Base-by-base conservation (phyloP, 92 coral and sea anemone species). In the Actinernus sp. region DNA sequence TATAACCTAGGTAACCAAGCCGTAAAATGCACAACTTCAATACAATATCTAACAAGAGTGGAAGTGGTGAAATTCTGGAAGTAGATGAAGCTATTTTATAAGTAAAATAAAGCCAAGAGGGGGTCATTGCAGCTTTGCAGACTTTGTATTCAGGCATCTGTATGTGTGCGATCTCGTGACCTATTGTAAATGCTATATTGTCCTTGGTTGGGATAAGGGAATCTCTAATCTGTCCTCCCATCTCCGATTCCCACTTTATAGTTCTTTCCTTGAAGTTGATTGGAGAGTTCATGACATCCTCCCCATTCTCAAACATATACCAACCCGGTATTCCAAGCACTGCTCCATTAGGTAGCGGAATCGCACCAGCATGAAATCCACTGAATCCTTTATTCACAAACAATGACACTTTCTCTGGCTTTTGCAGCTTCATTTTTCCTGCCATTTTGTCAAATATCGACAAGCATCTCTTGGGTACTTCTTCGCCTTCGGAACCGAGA, bases 201-300 rank as follows among this genome's bases (percentile, higher is more conserved):
- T 81, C 97, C 23, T 82, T 84, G 23, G 67, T 74, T 1, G 97
- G 88, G 22, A 78, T 49, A 2, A 90, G 71, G 4, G 85, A 68
- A 39, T 81, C 82, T 47, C 70, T 90, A 51, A 90, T 90, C 79
- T 74, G 85, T 17, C 47, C 20, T 41, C 97, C 97, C 55, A 90
- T 63, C 10, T 90, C 92, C 14, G 97, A 90, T 20, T 90, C 80
- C 97, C 97, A 90, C 45, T 81, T 90, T 41, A 90, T 76, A 0
- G 83, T 82, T 31, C 97, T 71, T 53, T 73, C 81, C 65, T 86
- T 78, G 49, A 90, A 90, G 31, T 73, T 90, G 25, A 90, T 78
- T 18, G 88, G 88, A 22, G 92, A 72, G 16, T 81, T 81, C 56
- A 74, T 83, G 2, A 90, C 78, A 62, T 86, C 97, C 26, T 90